Conservation (phyloP, 1,140 invertebrate genomes). For the Leptinotarsa lineolata region DNA sequence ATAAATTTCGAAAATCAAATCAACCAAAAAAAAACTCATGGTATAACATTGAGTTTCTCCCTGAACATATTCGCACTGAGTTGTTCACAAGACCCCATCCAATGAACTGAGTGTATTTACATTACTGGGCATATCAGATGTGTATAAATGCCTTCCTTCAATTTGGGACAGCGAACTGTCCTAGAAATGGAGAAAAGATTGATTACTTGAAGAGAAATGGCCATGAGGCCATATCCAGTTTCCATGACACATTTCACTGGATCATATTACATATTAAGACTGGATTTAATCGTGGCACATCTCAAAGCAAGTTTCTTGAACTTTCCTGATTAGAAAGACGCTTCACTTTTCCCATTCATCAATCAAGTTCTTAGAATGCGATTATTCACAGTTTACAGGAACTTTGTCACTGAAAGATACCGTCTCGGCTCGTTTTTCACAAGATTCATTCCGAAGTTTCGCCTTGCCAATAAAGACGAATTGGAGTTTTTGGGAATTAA, state of each 20-base stretch:
- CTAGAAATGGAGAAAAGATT: background rate
- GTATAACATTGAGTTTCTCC: no score
- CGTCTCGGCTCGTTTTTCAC: slow-evolving; percentile 2
- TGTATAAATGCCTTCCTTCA: background rate
- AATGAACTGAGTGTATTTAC: no score
- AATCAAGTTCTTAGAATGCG: slow-evolving; percentile 2
- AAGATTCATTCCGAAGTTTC: background rate
- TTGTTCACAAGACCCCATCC: no score
- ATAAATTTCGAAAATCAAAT: no score
- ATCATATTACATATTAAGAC: background rate
- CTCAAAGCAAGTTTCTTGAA: background rate
- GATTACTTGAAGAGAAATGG: background rate
- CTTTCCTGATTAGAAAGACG: background rate
- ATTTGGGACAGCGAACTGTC: background rate
- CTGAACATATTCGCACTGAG: no score
- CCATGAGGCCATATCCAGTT: background rate
- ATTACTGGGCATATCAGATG: no score
- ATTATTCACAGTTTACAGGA: slow-evolving; percentile 1
- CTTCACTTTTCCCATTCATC: slow-evolving; percentile 2
- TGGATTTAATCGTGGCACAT: background rate
- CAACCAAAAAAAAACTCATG: no score
- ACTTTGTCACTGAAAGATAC: slow-evolving; percentile 5
- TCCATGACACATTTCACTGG: slow-evolving; percentile 1
- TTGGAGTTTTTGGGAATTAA: background rate
- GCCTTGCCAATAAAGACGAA: background rate